Base-by-base conservation (phyloP, 2,113 vertebrate species). In the Menura novaehollandiae region DNA sequence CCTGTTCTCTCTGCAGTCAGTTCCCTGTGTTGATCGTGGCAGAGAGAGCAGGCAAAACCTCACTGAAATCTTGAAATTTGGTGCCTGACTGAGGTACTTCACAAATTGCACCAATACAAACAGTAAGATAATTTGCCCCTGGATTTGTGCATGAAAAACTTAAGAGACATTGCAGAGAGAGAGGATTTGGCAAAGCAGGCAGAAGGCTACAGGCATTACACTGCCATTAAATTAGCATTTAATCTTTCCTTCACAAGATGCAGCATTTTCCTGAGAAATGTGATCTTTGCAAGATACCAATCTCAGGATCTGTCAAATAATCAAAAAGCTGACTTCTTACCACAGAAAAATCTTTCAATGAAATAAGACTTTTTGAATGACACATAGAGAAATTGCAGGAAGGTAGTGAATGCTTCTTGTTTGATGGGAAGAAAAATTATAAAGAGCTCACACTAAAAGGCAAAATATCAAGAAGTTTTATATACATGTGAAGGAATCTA, bases 171-270 rank as follows among this genome's bases (percentile, higher is more conserved):
- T 37, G 47, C 51, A 69, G 66, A 68, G 33, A 59, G 43, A 73
- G 30, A 19, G 41, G 58, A 75, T 83, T 88, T 94, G 89, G 78
- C 78, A 80, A 73, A 85, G 58, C 66, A 89, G 35, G 58, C 71
- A 41, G n/a, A 33, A 49, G 37, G 71, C 75, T 62, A 62, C 51
- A 62, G 71, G 67, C 78, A 76, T 74, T 88, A 69, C 12, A 0
- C 15, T 90, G 56, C 60, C 71, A 86, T 79, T 88, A 63, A 73
- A 95, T 94, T 85, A 87, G 53, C 89, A 95, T 92, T 93, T 94
- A 94, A 96, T 94, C 89, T 96, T 88, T 58, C 85, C 78, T 90
- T 80, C 63, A 49, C 68, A 81, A 96, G 79, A 95, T 33, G 81
- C 81, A 94, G 49, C 26, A 1, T 90, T 93, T 91, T 77, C 75